phyloP scores from a whole-genome alignment of 2,113 vertebrate species.

The Carassius carassius region DNA sequence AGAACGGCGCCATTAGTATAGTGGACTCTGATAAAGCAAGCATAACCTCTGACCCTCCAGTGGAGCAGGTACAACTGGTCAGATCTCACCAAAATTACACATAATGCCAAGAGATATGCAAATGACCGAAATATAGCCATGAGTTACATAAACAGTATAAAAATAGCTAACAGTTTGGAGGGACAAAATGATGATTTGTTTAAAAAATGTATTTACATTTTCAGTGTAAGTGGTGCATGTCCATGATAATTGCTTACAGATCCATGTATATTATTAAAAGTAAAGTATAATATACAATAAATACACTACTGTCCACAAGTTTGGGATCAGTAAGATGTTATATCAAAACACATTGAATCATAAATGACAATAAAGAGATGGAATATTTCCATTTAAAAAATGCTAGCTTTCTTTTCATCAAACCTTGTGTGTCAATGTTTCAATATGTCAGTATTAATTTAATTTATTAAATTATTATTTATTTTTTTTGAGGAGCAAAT shows the following conservation, averaged over 20 bases:
- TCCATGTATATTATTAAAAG: neutral
- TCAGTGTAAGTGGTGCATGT: no score
- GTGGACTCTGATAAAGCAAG: slow-evolving; percentile 52
- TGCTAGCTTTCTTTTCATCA: neutral
- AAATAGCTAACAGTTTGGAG: neutral
- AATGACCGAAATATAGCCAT: neutral
- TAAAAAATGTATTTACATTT: neutral
- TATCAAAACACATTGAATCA: no score
- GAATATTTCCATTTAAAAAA: neutral
- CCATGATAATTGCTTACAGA: neutral
- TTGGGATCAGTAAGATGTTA: no score
- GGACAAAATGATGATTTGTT: neutral
- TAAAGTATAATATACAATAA: neutral
- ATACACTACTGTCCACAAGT: no score
- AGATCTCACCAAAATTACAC: neutral
- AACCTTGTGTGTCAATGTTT: no score
- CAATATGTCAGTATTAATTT: no score
- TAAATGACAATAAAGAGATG: neutral
- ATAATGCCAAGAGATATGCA: neutral
- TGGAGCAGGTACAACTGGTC: slow-evolving; percentile 44
- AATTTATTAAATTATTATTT: no score
- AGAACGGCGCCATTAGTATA: slow-evolving; percentile 36
- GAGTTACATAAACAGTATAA: neutral
- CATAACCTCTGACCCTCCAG: slow-evolving; percentile 25
- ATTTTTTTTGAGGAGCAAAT: no score